These are phyloP conservation scores for Halcyon chelicuti DNA, from an alignment of 2,797 vertebrate genomes.

Conservation along the genomic window DNA sequence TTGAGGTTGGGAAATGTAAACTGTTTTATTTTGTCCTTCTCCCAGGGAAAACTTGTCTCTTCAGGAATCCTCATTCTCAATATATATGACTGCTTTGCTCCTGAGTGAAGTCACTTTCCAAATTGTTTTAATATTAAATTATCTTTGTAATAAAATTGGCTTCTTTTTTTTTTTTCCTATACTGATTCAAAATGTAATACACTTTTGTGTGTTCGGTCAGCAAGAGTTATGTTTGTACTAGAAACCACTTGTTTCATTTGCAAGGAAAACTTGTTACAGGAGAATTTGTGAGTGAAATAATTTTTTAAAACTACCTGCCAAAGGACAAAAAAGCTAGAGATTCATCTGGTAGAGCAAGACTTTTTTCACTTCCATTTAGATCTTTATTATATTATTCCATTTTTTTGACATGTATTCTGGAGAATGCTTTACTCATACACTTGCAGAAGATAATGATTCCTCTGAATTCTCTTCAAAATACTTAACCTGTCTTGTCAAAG, in stretches of 20 bases:
- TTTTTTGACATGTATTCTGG: neutral
- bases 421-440: neutral
- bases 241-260: slow-evolving; percentile 18
- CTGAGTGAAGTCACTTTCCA: slow-evolving; percentile 54
- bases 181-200: slow-evolving; percentile 35
- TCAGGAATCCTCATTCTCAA: slow-evolving; percentile 6
- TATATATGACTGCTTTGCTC: slow-evolving; percentile 45
- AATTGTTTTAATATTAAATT: slow-evolving; percentile 15
- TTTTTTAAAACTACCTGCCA: slow-evolving; percentile 15
- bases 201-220: neutral
- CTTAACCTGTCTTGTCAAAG: neutral
- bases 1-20: slow-evolving; percentile 33
- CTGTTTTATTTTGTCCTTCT: neutral
- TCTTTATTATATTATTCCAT: neutral
- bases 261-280: slow-evolving; percentile 18
- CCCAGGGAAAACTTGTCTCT: slow-evolving; percentile 31
- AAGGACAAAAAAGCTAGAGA: slow-evolving; percentile 3
- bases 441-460: neutral
- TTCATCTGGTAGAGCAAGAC: neutral
- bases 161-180: neutral
- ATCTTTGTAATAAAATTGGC: slow-evolving; percentile 16
- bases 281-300: slow-evolving; percentile 30
- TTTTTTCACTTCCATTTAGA: neutral
- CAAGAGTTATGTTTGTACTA: neutral
- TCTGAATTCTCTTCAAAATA: neutral